Percentiles rank a stretch among this genome's conserved stretches.
These are phyloP conservation scores for Bhutanitis thaidina DNA, from an alignment of 2,888 invertebrate species.

Conservation along the genomic window DNA sequence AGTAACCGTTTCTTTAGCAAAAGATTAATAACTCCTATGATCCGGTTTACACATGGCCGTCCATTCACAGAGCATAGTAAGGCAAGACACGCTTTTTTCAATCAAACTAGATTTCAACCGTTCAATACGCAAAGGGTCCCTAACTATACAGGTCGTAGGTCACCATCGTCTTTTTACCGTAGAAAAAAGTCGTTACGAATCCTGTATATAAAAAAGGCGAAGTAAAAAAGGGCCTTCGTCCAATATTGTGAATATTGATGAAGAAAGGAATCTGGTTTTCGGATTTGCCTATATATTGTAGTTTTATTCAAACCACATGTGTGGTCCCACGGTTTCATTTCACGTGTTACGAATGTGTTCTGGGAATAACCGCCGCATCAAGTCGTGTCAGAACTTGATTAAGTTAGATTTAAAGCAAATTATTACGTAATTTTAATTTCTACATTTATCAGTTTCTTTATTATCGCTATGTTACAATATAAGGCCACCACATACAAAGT, in stretches of 20 bases:
- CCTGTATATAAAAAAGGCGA: conserved; percentile 52
- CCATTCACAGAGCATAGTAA: conserved; percentile 44
- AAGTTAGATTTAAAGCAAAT: conserved; percentile 16
- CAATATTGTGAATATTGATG: conserved; percentile 80
- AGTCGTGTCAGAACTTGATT: conserved; percentile 47
- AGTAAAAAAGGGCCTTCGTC: conserved; percentile 70
- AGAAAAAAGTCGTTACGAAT: conserved; percentile 74
- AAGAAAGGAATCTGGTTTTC: conserved; percentile 76
- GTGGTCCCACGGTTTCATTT: conserved; percentile 69
- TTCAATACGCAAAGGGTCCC: conserved; percentile 55
- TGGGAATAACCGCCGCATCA: conserved; percentile 38
- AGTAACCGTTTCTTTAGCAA: conserved; percentile 15
- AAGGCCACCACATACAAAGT: neutral
- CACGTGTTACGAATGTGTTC: conserved; percentile 53
- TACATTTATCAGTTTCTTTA: neutral
- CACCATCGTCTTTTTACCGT: conserved; percentile 66
- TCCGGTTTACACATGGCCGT: conserved; percentile 47
- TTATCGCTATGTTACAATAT: neutral
- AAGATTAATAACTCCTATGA: conserved; percentile 39
- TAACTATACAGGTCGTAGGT: conserved; percentile 59
- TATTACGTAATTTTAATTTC: neutral
- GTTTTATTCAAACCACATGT: conserved; percentile 54
- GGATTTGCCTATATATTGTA: conserved; percentile 50
- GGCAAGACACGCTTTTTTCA: conserved; percentile 65
- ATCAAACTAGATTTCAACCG: conserved; percentile 70